phyloP scores from a whole-genome alignment of 2,797 vertebrate genomes.

The Enteromius afrohamiltoni region DNA sequence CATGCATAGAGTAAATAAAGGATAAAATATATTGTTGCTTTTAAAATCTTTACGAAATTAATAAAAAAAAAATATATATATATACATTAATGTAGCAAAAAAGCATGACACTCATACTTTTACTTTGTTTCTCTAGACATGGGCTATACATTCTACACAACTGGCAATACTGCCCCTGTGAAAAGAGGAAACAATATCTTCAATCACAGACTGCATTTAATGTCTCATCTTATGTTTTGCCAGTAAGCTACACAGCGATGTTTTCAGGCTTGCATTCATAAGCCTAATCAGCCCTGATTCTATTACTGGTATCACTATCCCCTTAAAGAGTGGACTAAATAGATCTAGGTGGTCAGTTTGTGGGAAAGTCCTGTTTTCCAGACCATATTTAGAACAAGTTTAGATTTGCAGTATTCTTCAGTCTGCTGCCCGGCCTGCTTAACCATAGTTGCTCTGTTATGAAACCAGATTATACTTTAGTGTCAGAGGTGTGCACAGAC shows the following conservation, averaged over 20 bases:
- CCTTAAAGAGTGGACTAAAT: not conserved
- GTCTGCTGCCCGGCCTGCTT: slow-evolving; percentile 9
- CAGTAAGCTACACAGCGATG: not conserved
- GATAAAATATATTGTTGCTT: not conserved
- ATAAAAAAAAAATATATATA: not conserved
- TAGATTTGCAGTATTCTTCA: slow-evolving; percentile 2
- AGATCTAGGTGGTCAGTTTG: slow-evolving; percentile 27
- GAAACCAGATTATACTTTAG: slow-evolving; percentile 34
- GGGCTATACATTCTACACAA: not conserved
- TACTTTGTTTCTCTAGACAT: not conserved
- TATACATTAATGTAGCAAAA: not conserved
- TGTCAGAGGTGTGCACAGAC: not conserved
- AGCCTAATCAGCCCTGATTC: not conserved
- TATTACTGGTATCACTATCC: not conserved
- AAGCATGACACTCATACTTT: not conserved
- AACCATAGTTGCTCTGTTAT: slow-evolving; percentile 29
- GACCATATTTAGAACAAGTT: slow-evolving; percentile 39
- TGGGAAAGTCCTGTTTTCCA: slow-evolving; percentile 29
- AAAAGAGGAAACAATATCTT: not conserved
- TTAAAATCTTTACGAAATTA: not conserved
- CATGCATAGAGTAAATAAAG: not conserved
- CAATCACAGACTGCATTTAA: not conserved
- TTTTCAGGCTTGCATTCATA: not conserved
- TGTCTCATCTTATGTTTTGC: not conserved
- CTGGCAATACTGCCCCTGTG: not conserved